A percentile compares a stretch with the other conserved stretches of the same genome.
These are phyloP conservation scores for Caenorhabditis drosophilae DNA, from an alignment of 2,888 invertebrate species.

Conservation along the genomic window DNA sequence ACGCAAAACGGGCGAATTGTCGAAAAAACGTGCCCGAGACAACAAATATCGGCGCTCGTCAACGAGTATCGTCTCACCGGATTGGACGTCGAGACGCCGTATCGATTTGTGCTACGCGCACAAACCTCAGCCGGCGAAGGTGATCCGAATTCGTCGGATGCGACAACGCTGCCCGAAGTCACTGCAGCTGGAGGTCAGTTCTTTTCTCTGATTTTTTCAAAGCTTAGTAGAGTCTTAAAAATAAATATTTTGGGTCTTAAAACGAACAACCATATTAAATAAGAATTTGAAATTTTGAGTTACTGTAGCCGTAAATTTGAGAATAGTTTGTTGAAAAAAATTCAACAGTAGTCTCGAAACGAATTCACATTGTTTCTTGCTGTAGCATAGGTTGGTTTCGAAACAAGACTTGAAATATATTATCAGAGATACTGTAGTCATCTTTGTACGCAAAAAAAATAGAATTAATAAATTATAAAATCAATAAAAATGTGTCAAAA, in stretches of 20 bases:
- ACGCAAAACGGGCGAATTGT: slow-evolving; percentile 40
- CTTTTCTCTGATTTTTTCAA: not conserved
- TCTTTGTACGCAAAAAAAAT: no score
- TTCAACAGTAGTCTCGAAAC: not conserved
- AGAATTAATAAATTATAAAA: no score
- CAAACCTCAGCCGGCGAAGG: slow-evolving; percentile 88
- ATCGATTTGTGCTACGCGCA: slow-evolving; percentile 80
- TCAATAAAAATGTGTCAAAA: no score
- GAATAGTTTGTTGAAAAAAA: not conserved
- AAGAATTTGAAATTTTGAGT: not conserved
- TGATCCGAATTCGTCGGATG: slow-evolving; percentile 72
- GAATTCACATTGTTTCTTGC: no score
- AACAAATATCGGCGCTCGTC: slow-evolving; percentile 44
- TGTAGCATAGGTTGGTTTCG: no score
- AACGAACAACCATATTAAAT: not conserved
- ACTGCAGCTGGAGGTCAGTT: slow-evolving; percentile 44
- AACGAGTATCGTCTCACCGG: slow-evolving; percentile 55
- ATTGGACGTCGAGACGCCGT: slow-evolving; percentile 84
- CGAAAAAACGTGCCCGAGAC: slow-evolving; percentile 38
- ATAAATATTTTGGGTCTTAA: not conserved
- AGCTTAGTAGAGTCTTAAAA: not conserved
- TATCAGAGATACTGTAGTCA: no score
- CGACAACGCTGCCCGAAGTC: slow-evolving; percentile 60
- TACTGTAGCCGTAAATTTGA: not conserved
- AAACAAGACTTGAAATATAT: no score